Evolutionary conservation across 1,140 invertebrate species (phyloP).

Genomic region (Holotrichia oblita): DNA sequence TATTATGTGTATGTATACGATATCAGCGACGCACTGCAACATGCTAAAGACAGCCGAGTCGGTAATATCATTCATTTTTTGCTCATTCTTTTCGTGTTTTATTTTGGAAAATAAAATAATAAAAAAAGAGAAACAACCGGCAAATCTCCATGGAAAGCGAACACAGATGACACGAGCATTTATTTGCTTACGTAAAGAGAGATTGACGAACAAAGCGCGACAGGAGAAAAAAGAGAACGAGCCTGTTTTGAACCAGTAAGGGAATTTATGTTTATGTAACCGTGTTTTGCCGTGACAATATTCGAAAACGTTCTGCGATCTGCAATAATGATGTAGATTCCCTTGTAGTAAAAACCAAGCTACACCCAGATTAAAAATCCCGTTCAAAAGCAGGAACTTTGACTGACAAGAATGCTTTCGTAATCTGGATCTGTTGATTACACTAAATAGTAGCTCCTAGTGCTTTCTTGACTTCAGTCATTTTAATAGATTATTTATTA

Average conservation of each 20-base stretch:
- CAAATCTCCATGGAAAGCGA: background rate
- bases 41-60: slow-evolving; percentile 4
- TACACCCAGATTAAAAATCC: background rate
- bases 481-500: no score
- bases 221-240: background rate
- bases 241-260: background rate
- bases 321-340: background rate
- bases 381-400: background rate
- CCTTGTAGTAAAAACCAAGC: background rate
- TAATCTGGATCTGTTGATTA: no score
- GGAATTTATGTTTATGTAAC: slow-evolving; percentile 7
- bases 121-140: background rate
- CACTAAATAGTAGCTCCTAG: no score
- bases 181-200: slow-evolving; percentile 20
- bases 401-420: no score
- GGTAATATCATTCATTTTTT: slow-evolving; percentile 13
- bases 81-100: slow-evolving; percentile 4
- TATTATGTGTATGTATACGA: slow-evolving; percentile 1
- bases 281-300: background rate
- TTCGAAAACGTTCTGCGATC: background rate
- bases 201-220: background rate
- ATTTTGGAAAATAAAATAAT: slow-evolving; percentile 9
- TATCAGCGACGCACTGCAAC: background rate
- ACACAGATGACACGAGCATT: slow-evolving; percentile 12
- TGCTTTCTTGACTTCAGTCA: no score